Evolutionary conservation across 2,113 vertebrate genomes (phyloP).

Genomic region (Tachysurus fulvidraco): DNA sequence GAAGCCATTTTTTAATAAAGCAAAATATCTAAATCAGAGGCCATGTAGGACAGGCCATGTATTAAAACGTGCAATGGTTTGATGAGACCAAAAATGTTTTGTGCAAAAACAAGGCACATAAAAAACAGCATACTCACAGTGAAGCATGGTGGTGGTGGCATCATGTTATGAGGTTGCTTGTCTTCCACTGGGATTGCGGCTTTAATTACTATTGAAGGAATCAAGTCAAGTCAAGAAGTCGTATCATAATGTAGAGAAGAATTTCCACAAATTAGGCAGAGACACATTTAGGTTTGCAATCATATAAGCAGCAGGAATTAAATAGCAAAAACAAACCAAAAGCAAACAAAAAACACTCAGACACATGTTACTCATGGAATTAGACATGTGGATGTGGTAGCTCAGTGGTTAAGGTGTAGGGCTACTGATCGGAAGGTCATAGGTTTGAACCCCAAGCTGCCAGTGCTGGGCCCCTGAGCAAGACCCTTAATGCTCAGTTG

Average conservation of each 20-base stretch:
- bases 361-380: neutral
- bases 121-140: neutral
- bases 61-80: neutral
- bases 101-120: neutral
- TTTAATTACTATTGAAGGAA: neutral
- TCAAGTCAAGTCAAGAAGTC: too few relatives aligned
- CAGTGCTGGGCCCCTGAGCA: too few relatives aligned
- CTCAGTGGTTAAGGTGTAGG: too few relatives aligned
- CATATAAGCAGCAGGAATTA: neutral
- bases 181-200: neutral
- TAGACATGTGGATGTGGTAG: too few relatives aligned
- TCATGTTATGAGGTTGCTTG: neutral
- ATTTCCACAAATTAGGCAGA: neutral
- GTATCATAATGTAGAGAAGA: neutral
- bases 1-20: neutral
- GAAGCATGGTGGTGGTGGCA: neutral
- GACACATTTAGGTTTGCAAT: neutral
- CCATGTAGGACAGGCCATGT: neutral
- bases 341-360: neutral
- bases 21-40: neutral
- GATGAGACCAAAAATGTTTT: neutral
- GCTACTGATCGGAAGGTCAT: too few relatives aligned
- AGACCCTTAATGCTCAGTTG: too few relatives aligned
- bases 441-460: too few relatives aligned
- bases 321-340: neutral